Evolutionary conservation across 2,113 vertebrate genomes (phyloP).

Genomic region (Oreochromis niloticus): DNA sequence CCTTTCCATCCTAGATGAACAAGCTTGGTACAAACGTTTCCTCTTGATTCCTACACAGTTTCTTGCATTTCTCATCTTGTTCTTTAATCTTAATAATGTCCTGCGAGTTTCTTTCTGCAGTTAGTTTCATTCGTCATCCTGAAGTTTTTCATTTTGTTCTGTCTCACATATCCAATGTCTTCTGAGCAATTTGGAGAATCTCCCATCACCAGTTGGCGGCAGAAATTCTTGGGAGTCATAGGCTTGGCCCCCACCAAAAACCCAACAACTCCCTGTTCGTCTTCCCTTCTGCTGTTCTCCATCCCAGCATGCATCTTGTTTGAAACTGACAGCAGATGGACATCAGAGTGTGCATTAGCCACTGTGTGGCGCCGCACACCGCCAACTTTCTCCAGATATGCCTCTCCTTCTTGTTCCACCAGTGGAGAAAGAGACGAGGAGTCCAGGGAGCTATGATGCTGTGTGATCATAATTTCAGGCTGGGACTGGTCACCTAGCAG

Average conservation of each 20-base stretch:
- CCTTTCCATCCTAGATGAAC: neutral
- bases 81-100: neutral
- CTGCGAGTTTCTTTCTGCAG: neutral
- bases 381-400: constrained; percentile 86
- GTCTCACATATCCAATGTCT: neutral
- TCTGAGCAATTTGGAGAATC: neutral
- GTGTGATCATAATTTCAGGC: constrained; percentile 61
- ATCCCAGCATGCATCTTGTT: neutral
- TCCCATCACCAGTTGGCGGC: neutral
- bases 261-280: neutral
- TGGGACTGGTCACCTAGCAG: constrained; percentile 16
- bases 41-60: neutral
- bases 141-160: neutral
- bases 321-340: constrained; percentile 77
- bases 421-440: constrained; percentile 78
- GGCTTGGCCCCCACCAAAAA: neutral
- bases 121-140: neutral
- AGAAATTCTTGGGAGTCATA: neutral
- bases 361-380: constrained; percentile 89
- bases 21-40: neutral
- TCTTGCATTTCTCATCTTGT: neutral
- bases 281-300: constrained; percentile 44
- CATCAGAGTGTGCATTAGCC: constrained; percentile 84
- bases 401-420: constrained; percentile 90
- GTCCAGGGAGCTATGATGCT: constrained; percentile 67